Evolutionary conservation across 2,888 invertebrate species (phyloP), one percentile per base, ranked within the genome.

Genomic region (Nomada hirtipes): DNA sequence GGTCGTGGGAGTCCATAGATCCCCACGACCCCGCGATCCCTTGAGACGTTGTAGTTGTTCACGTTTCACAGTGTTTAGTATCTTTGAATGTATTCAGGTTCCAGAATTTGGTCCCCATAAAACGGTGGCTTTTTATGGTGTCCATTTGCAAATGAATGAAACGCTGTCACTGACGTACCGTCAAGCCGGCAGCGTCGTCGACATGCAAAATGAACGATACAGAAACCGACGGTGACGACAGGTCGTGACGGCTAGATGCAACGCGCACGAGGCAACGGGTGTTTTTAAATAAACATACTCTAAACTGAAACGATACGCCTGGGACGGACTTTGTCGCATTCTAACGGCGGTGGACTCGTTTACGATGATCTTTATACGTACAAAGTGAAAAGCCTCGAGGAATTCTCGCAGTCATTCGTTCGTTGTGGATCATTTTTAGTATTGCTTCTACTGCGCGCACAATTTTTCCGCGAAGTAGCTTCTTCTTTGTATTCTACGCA

Each of bases 271-370:
- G 29, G 47, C 59, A 60, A 11, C 61, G 76, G 76, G 50, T 60
- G 82, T 82, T 77, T 86, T 83, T 86, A 79, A 84, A 84, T 76
- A 84, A 86, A 82, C 86, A 84, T 84, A 79, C 61, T 65, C 79
- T 59, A 69, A 65, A 79, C 63, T 52, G 60, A 77, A 86, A 86
- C 70, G 86, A 79, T 55, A 71, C 86, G 72, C 79, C 60, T 61
- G 82, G 82, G 86, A 55, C 68, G 70, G 74, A 73, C 74, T 61
- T 73, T 70, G 63, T 71, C 67, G 71, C 64, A 57, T 79, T 79
- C 79, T 82, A 73, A 55, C 72, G 55, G 79, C 60, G 23, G 67
- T 73, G 71, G 73, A 59, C 75, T 47, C 77, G 68, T 79, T 80
- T 82, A 86, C 83, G 75, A 79, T 70, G 72, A 53, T 60, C 70